phyloP scores from a whole-genome alignment of 2,797 vertebrate genomes.

The Coregonus suidteri region DNA sequence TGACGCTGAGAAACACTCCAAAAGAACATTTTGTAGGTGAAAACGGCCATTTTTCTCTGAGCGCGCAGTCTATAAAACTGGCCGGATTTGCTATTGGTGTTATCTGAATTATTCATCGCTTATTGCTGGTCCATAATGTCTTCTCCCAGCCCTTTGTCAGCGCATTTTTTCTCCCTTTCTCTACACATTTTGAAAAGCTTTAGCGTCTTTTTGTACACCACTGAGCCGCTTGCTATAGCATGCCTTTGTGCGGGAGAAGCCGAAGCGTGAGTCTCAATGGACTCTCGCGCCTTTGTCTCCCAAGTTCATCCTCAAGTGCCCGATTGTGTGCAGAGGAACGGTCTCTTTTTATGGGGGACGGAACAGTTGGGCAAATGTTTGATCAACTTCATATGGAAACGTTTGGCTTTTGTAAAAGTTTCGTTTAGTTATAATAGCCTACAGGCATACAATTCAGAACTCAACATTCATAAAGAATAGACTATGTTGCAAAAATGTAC shows the following conservation, averaged over 20 bases:
- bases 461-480: background rate
- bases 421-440: slow-evolving; percentile 26
- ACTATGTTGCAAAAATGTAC: background rate
- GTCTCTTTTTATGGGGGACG: slow-evolving; percentile 87
- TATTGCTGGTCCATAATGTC: slow-evolving; percentile 99
- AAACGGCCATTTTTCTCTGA: slow-evolving; percentile 73
- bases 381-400: slow-evolving; percentile 89
- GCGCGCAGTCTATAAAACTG: slow-evolving; percentile 90
- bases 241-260: slow-evolving; percentile 93
- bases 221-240: slow-evolving; percentile 89
- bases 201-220: slow-evolving; percentile 92
- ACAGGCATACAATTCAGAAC: background rate
- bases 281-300: slow-evolving; percentile 96
- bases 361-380: slow-evolving; percentile 98
- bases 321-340: slow-evolving; percentile 89
- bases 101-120: slow-evolving; percentile 99
- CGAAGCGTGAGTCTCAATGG: slow-evolving; percentile 99
- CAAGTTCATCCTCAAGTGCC: slow-evolving; percentile 99
- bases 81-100: slow-evolving; percentile 83
- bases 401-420: slow-evolving; percentile 76
- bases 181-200: slow-evolving; percentile 94
- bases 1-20: slow-evolving; percentile 67
- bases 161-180: slow-evolving; percentile 95
- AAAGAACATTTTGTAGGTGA: slow-evolving; percentile 83
- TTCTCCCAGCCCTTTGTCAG: slow-evolving; percentile 92